phyloP scores from a whole-genome alignment of 2,797 vertebrate species.

The Cirrhinus molitorella region DNA sequence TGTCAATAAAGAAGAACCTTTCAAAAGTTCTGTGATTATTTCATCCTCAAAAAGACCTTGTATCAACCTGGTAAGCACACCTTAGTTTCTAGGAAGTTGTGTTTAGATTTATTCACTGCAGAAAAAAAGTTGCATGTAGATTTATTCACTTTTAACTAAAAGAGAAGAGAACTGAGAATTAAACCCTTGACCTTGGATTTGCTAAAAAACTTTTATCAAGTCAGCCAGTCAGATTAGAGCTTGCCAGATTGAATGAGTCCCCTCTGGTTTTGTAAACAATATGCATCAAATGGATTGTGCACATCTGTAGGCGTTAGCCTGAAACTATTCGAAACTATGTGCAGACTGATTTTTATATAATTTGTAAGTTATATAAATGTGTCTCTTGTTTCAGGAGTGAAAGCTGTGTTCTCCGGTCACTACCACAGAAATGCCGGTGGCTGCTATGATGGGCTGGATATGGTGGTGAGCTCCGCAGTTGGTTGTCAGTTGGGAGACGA shows the following conservation, averaged over 20 bases:
- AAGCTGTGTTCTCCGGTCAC: slow-evolving; percentile 94
- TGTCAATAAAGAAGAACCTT: not conserved
- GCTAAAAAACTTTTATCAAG: too few relatives aligned
- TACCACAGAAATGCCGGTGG: slow-evolving; percentile 94
- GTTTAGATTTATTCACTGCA: not conserved
- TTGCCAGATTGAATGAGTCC: not conserved
- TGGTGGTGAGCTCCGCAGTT: slow-evolving; percentile 96
- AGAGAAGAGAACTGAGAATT: too few relatives aligned
- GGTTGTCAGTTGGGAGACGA: slow-evolving; percentile 94
- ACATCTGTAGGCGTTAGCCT: not conserved
- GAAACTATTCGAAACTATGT: too few relatives aligned
- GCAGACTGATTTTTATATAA: not conserved
- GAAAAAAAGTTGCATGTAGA: too few relatives aligned
- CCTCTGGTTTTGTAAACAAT: not conserved
- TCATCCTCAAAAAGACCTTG: not conserved
- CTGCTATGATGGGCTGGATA: slow-evolving; percentile 83
- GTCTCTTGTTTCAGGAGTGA: slow-evolving; percentile 81
- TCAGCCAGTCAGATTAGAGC: not conserved
- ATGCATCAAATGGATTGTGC: not conserved
- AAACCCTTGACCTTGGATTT: too few relatives aligned
- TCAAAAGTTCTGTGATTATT: not conserved
- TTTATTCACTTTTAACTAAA: too few relatives aligned
- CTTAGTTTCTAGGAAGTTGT: not conserved
- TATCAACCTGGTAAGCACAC: not conserved
- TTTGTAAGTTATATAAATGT: not conserved